Conservation (phyloP, 2,888 invertebrate species). For the Nipponacmea schrenckii region DNA sequence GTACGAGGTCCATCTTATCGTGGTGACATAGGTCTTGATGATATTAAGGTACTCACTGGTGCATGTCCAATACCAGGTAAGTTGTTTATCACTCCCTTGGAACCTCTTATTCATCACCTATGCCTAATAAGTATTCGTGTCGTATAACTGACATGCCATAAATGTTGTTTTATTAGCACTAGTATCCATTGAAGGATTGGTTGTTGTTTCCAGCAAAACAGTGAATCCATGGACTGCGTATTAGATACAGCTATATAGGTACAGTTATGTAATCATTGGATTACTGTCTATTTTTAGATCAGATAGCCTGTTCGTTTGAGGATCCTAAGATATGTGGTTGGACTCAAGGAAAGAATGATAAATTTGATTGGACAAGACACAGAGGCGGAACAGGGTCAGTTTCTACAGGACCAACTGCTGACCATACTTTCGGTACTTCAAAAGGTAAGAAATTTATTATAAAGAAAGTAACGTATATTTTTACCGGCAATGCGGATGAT, state of each 20-base stretch:
- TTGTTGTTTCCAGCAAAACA: neutral
- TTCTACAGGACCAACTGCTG: constrained; percentile 50
- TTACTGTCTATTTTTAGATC: constrained; percentile 23
- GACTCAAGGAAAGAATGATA: constrained; percentile 46
- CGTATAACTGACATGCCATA: neutral
- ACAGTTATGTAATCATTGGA: neutral
- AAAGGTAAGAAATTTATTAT: constrained; percentile 29
- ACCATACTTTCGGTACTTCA: constrained; percentile 50
- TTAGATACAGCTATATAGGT: neutral
- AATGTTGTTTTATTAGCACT: neutral
- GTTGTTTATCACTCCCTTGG: neutral
- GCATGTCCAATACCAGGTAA: constrained; percentile 41
- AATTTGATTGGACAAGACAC: constrained; percentile 54
- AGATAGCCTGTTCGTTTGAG: constrained; percentile 52
- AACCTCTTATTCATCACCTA: too few relatives aligned
- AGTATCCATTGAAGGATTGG: neutral
- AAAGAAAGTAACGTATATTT: neutral
- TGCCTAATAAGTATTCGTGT: neutral
- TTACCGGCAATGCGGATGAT: too few relatives aligned
- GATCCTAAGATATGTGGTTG: constrained; percentile 53
- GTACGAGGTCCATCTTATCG: constrained; percentile 53
- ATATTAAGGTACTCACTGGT: constrained; percentile 43
- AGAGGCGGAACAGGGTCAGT: constrained; percentile 42
- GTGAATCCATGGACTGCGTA: too few relatives aligned
- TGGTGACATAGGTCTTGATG: constrained; percentile 62